phyloP scores from a whole-genome alignment of 2,113 vertebrate genomes.

The Phylloscopus trochiloides region DNA sequence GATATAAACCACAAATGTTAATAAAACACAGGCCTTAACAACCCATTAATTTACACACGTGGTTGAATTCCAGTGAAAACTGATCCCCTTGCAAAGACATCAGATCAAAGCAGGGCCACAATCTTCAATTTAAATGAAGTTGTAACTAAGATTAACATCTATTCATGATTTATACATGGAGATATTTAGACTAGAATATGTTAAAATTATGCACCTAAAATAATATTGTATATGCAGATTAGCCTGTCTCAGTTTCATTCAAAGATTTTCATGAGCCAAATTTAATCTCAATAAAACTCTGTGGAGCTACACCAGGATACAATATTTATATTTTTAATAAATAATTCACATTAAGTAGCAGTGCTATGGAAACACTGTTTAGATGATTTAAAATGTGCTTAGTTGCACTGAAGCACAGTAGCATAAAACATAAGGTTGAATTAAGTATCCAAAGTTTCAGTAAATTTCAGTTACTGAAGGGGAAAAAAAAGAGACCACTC shows the following conservation, averaged over 20 bases:
- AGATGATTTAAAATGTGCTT: constrained; percentile 9
- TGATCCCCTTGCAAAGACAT: background rate
- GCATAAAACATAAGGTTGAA: background rate
- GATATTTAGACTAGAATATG: background rate
- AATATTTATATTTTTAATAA: constrained; percentile 25
- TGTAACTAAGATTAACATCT: background rate
- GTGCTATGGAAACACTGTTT: background rate
- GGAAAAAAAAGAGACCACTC: background rate
- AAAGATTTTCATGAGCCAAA: background rate
- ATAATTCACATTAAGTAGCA: constrained; percentile 27
- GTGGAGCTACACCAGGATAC: background rate
- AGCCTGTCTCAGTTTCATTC: background rate
- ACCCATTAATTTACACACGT: background rate
- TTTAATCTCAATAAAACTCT: background rate
- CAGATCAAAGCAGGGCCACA: background rate
- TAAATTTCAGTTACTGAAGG: background rate
- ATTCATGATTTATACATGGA: background rate
- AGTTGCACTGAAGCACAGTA: background rate
- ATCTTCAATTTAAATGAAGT: background rate
- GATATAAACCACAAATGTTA: background rate
- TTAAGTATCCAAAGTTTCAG: background rate
- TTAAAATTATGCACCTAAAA: background rate
- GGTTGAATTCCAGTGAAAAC: background rate
- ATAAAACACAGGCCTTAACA: background rate
- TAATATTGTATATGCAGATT: background rate